A percentile compares a stretch with the other conserved stretches of the same genome.
Conservation (phyloP, 2,888 invertebrate species). For the Lottia gigantea region DNA sequence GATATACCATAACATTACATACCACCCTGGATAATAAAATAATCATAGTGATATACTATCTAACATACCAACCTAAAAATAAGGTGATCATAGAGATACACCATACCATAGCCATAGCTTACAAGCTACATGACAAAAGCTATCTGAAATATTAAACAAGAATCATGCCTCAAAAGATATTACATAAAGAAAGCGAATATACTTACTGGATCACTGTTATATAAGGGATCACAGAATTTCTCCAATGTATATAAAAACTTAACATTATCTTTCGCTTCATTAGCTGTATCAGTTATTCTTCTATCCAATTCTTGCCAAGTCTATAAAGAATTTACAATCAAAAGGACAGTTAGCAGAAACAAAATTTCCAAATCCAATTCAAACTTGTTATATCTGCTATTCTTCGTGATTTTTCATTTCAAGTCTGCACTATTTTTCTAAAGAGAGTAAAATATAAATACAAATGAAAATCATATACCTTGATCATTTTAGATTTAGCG, state of each 20-base stretch:
- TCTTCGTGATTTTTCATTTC: too few relatives aligned
- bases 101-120: too few relatives aligned
- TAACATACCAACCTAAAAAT: constrained; percentile 80
- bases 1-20: constrained; percentile 95
- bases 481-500: constrained; percentile 78
- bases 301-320: constrained; percentile 83
- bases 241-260: constrained; percentile 87
- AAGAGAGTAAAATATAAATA: too few relatives aligned
- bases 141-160: too few relatives aligned
- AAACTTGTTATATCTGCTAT: too few relatives aligned
- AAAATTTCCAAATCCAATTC: too few relatives aligned
- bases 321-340: constrained; percentile 69
- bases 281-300: constrained; percentile 80
- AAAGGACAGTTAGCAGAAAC: neutral
- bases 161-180: too few relatives aligned
- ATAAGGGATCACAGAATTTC: constrained; percentile 85
- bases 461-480: constrained; percentile 57
- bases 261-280: constrained; percentile 87
- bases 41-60: constrained; percentile 85
- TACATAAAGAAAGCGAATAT: neutral
- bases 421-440: too few relatives aligned
- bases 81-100: neutral
- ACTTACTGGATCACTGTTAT: constrained; percentile 78
- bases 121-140: too few relatives aligned
- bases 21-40: constrained; percentile 83